These are phyloP conservation scores for Chloroceryle inda DNA, from an alignment of 2,797 vertebrate genomes.

Conservation along the genomic window DNA sequence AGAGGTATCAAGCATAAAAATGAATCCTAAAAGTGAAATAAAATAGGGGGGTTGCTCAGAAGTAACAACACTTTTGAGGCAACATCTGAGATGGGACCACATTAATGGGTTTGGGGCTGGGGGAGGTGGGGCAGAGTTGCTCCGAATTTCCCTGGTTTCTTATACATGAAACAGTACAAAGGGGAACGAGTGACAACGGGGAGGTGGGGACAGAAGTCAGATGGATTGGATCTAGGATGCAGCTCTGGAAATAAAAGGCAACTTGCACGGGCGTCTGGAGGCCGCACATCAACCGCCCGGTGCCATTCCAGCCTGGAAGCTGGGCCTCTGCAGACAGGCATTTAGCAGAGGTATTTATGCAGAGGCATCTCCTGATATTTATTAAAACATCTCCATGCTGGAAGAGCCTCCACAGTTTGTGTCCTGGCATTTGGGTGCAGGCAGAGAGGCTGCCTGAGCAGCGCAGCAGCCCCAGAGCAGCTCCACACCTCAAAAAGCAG, in stretches of 20 bases:
- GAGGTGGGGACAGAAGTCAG: not conserved
- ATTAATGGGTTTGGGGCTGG: not conserved
- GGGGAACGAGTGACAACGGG: not conserved
- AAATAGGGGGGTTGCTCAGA: not conserved
- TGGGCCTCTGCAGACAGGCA: not conserved
- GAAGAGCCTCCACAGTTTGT: not conserved
- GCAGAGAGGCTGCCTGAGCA: not conserved
- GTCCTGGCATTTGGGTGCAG: not conserved
- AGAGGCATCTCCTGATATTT: not conserved
- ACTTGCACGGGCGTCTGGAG: not conserved
- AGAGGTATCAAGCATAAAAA: not conserved
- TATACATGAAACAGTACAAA: not conserved
- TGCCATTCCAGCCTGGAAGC: not conserved
- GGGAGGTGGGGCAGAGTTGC: not conserved
- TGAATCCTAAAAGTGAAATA: not conserved
- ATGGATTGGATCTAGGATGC: not conserved
- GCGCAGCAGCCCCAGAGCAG: not conserved
- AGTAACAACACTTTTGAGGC: not conserved
- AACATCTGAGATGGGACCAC: not conserved
- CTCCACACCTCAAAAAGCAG: not conserved
- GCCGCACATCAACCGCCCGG: fast-evolving
- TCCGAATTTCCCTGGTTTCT: not conserved
- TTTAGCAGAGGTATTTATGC: not conserved
- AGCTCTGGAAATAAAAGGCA: not conserved
- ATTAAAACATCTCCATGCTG: not conserved